These are phyloP conservation scores for Octodon degus DNA, from an alignment of 2,113 vertebrate genomes.

Conservation along the genomic window DNA sequence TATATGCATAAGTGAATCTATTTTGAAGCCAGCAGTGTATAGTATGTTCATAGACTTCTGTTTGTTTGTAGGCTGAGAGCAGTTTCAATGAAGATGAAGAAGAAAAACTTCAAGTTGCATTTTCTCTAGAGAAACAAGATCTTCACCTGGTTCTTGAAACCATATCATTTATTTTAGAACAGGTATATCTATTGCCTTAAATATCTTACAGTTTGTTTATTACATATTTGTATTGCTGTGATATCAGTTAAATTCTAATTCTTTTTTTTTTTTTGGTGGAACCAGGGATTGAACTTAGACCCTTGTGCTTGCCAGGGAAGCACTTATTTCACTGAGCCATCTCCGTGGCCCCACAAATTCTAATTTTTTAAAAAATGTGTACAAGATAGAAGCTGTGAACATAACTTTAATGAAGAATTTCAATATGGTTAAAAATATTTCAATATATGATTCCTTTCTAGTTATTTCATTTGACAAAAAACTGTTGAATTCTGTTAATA, in stretches of 20 bases:
- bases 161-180: conserved; percentile 93
- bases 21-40: not conserved
- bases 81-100: conserved; percentile 97
- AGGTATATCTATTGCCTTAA: conserved; percentile 86
- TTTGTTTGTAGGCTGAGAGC: conserved; percentile 90
- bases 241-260: not conserved
- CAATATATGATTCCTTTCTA: not conserved
- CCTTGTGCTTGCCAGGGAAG: too few species aligned
- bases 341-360: not conserved
- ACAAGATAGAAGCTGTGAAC: not conserved
- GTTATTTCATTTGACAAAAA: not conserved
- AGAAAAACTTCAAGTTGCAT: conserved; percentile 93
- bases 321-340: too few species aligned
- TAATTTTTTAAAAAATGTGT: not conserved
- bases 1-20: not conserved
- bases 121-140: conserved; percentile 93
- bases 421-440: not conserved
- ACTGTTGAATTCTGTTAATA: not conserved
- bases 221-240: conserved; percentile 24
- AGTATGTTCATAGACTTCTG: conserved; percentile 5
- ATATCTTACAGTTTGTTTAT: conserved; percentile 15
- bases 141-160: conserved; percentile 95
- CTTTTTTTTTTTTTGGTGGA: not conserved
- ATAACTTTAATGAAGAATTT: conserved; percentile 52
- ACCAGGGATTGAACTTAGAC: too few species aligned